Base-by-base conservation (phyloP, 2,888 invertebrate species). In the Bursaphelenchus okinawaensis region DNA sequence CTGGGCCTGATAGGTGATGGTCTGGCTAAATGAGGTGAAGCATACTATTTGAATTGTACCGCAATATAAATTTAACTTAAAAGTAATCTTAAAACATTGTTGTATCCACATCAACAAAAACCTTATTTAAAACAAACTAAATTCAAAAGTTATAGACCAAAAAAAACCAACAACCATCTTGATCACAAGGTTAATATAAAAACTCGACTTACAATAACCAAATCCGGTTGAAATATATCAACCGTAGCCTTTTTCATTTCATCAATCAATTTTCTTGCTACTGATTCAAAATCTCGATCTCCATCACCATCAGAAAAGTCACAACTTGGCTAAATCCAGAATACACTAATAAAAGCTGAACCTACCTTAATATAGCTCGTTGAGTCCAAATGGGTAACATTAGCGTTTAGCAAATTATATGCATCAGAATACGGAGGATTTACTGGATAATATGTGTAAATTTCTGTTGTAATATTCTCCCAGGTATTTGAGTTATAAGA, bases 321-420 rank as follows among this genome's bases (percentile, higher is more conserved):
- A 9, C 24, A 56, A 56, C n/a, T 27, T 12, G 26, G 54, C 54
- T 54, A 54, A 54, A 54, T n/a, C n/a, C 54, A n/a, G n/a, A n/a
- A n/a, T n/a, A n/a, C n/a, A n/a, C n/a, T 19, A 54, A 24, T 12
- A 26, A 54, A 1, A 26, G n/a, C 19, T 12, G 3, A 54, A 54
- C 54, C 16, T n/a, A 54, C 54, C 19, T 54, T 23, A n/a, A 54
- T n/a, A 26, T 54, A 54, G 16, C 54, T 54, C 26, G 54, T n/a
- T n/a, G 54, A 1, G 19, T 54, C 54, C 26, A 23, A 24, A 12
- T 54, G 12, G 12, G 12, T 23, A n/a, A 26, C 26, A 12, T 54
- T 1, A 54, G 19, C 4, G 1, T 12, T 54, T 19, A n/a, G 12
- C 12, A 54, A 54, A 24, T n/a, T n/a, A 4, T 23, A n/a, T n/a